Base-by-base conservation (phyloP, 1,140 invertebrate genomes). In the Drosophila arawakana region DNA sequence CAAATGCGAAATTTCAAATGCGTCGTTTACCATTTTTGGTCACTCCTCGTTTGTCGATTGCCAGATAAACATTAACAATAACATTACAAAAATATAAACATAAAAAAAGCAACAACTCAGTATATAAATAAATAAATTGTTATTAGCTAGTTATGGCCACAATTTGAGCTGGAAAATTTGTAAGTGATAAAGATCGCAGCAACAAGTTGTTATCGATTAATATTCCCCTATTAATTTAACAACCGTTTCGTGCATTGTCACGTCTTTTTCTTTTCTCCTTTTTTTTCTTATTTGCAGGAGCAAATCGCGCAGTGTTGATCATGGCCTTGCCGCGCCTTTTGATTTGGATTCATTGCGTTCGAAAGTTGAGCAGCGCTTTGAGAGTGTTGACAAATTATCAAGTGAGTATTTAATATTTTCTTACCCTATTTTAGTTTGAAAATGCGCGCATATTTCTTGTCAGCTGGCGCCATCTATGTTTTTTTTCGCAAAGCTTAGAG, bases 301-400 rank as follows among this genome's bases (percentile, higher is more conserved):
- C 89, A 97, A 97, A 93, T 97, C 96, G 92, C 95, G 96, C 78
- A 97, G 96, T 80, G 96, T 97, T 77, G 97, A 97, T 93, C 96
- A 97, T 94, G 96, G 96, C 82, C 96, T 97, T 81, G 94, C 95
- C 47, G 94, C 96, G 47, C 96, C 96, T 46, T 97, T 97, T 89
- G 96, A 97, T 93, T 93, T 97, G 93, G 96, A 97, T 72, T 94
- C 96, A 21, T 94, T 97, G 57, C 95, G 96, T 74, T 96, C 95
- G 80, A 97, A 97, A 93, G 96, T 97, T 76, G 96, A 97, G 93
- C 95, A 96, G 78, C 95, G 96, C 71, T 96, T 97, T 85, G 96
- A 97, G 83, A 96, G 95, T 77, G 95, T 96, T 78, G 94, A 95
- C 82, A 95, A 94, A 91, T 93, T 95, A 76, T 93, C 94, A 71